phyloP scores from a whole-genome alignment of 2,797 vertebrate genomes.

The Onychomys leucogaster region DNA sequence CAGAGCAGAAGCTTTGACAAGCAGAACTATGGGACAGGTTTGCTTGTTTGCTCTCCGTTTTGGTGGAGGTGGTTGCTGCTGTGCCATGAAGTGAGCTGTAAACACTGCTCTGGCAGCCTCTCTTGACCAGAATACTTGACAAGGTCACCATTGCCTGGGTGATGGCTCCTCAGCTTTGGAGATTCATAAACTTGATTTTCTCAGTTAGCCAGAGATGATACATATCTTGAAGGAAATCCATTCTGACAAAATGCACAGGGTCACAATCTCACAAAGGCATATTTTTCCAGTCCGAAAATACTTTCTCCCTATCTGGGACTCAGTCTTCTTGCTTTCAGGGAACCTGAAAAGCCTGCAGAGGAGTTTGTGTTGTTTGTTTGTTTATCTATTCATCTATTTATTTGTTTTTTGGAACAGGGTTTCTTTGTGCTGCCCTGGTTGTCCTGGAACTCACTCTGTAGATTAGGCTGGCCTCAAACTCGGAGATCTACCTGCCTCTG shows the following conservation, averaged over 20 bases:
- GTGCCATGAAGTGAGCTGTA: background rate
- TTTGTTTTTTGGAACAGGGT: too few relatives aligned
- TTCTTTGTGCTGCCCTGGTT: background rate
- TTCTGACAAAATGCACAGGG: background rate
- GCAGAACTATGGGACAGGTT: background rate
- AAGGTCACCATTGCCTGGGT: background rate
- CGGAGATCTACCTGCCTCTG: background rate
- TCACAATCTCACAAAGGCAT: background rate
- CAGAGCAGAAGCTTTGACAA: background rate
- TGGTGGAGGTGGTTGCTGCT: background rate
- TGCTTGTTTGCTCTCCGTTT: background rate
- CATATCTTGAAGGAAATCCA: background rate
- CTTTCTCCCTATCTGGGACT: background rate
- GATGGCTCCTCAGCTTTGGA: background rate
- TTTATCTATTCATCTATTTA: background rate
- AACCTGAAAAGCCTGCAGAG: background rate
- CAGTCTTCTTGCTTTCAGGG: background rate
- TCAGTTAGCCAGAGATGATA: background rate
- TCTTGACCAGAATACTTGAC: background rate
- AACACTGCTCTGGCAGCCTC: background rate
- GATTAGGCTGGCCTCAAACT: background rate
- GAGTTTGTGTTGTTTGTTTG: background rate
- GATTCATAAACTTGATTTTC: constrained; percentile 29
- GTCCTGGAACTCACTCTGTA: background rate
- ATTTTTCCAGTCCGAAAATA: background rate